Base-by-base conservation (phyloP, 2,888 invertebrate genomes). In the Xestia xanthographa region DNA sequence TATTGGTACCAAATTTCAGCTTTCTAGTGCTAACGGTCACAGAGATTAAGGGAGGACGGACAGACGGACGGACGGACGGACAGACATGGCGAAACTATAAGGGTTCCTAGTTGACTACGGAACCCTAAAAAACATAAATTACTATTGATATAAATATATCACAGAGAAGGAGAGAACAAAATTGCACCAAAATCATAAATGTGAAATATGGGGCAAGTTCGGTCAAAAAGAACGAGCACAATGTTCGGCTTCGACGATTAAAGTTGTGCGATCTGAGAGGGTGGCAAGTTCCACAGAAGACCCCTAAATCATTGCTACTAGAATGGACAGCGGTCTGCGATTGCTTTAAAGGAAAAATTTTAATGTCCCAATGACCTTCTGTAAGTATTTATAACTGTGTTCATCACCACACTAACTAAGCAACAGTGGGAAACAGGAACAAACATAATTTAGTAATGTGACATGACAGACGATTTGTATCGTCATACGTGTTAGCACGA, bases 171-270 rank as follows among this genome's bases (percentile, higher is more conserved):
- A 43, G 43, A 72, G 41, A 50, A 34, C n/a, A 41, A 56, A 22
- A 79, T 69, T 20, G 11, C 20, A 41, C 69, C 5, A 20, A 58
- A 79, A 79, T 34, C 58, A 43, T 79, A 70, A 79, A 62, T 60
- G 34, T 38, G 72, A 77, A 43, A 34, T 43, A 79, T 79, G 22
- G 20, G 17, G 11, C 34, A 76, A 70, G 34, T 76, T 76, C n/a
- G 3, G 26, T 70, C 17, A 17, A 34, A 41, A 20, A 20, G 4
- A 38, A 45, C 38, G 26, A 56, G 14, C 17, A 41, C 34, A 14
- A 29, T n/a, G 2, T n/a, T 26, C 66, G 26, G 3, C 38, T 22
- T n/a, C 67, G 45, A 45, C 38, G 22, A 29, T 68, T 26, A 48
- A 45, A 56, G 11, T 50, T 26, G n/a, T 50, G n/a, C 50, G 41